Conservation (phyloP, 2,113 vertebrate species). For the Strix aluco region DNA sequence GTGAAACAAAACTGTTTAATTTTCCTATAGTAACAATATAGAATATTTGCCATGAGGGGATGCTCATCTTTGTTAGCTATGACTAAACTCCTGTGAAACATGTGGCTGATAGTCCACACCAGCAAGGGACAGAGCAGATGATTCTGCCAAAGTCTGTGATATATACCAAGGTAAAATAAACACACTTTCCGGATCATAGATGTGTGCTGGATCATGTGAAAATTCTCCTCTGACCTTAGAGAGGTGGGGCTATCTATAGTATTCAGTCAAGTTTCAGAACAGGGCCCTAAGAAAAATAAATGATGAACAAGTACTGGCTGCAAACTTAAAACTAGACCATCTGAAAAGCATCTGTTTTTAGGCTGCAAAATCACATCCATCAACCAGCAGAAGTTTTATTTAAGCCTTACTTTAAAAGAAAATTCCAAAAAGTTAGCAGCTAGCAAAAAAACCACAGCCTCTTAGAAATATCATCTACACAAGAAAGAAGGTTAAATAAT, state of each 20-base stretch:
- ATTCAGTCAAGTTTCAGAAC: background rate
- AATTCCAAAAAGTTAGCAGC: background rate
- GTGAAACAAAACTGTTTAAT: background rate
- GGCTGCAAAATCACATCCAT: background rate
- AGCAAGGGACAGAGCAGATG: background rate
- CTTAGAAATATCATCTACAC: background rate
- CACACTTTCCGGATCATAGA: background rate
- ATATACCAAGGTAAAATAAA: background rate
- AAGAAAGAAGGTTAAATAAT: background rate
- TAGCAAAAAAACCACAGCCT: background rate
- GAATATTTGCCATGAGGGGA: background rate
- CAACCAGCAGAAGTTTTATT: background rate
- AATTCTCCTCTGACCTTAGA: background rate
- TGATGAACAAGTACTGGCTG: background rate
- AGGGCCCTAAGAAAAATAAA: background rate
- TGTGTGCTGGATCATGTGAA: background rate
- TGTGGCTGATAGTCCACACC: background rate
- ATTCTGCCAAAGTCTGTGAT: background rate
- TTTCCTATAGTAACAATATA: background rate
- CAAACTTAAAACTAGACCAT: background rate
- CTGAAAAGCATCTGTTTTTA: background rate
- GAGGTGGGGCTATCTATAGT: background rate
- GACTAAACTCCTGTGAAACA: background rate
- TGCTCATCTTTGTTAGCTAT: background rate
- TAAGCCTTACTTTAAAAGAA: background rate